Base-by-base conservation (phyloP, 2,797 vertebrate genomes). In the Alfaro cultratus region DNA sequence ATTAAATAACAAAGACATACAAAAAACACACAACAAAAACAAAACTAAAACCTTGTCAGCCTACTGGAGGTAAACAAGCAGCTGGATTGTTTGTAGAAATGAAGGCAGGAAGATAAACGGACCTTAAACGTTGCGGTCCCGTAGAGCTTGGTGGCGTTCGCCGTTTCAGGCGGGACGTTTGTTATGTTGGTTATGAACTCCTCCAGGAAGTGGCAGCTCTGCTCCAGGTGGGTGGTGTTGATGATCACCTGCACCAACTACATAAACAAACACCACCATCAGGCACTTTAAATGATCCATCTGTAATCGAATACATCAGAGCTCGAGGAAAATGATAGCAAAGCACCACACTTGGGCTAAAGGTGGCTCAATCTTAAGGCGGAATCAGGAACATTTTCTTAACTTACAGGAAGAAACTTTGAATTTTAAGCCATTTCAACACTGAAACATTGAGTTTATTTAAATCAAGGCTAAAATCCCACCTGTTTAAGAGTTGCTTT, bases 161-260 rank as follows among this genome's bases (percentile, higher is more conserved):
- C 96, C 0, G 97, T 97, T 82, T 99, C 97, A 0, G 97, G 97
- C 31, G 98, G 97, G 4, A 99, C 97, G 0, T 97, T 98, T 72
- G 98, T 99, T 92, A 99, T 99, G 91, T 99, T 98, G 80, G 98
- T 98, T 90, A 99, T 99, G 88, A 99, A 99, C 81, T 98, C 98
- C 89, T 99, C 98, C 76, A 99, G 95, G 92, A 96, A 99, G 75
- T 96, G 96, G 94, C 98, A 99, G 83, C 97, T 98, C 85, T 97
- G 96, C 95, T 99, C 98, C 94, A 99, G 94, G 83, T 99, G 98
- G 71, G 98, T 98, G 16, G 98, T 99, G 90, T 99, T 99, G 62
- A 99, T 97, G 84, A 99, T 99, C 81, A 99, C 98, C 95, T 99
- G 98, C 6, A 99, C 98, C 85, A 99, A 91, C 98, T 99, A 64